phyloP scores from a whole-genome alignment of 2,797 vertebrate species.

The Selene dorsalis region DNA sequence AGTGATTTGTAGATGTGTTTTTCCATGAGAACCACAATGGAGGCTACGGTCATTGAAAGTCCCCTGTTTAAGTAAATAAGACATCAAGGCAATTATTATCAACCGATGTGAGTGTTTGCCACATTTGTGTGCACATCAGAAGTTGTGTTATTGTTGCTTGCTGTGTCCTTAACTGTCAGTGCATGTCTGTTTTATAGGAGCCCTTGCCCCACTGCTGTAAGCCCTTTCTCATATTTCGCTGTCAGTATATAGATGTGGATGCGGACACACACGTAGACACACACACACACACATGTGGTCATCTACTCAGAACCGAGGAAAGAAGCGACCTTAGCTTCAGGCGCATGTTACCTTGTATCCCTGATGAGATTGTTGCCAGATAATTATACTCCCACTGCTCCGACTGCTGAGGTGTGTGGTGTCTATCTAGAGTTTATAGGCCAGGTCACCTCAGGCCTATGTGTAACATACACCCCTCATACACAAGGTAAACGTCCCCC shows the following conservation, averaged over 20 bases:
- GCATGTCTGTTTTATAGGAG: conserved; percentile 31
- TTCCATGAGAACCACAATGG: conserved; percentile 13
- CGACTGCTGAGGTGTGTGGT: conserved; percentile 43
- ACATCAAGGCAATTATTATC: background rate
- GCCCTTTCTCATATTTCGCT: conserved; percentile 61
- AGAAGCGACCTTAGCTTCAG: conserved; percentile 21
- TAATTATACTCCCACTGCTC: conserved; percentile 68
- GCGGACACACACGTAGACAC: conserved; percentile 9
- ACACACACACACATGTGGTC: background rate
- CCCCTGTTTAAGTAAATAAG: conserved; percentile 1
- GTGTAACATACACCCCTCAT: conserved; percentile 50
- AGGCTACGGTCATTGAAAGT: background rate
- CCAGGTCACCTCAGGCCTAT: conserved; percentile 50
- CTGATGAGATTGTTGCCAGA: conserved; percentile 66
- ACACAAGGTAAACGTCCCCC: conserved; percentile 69
- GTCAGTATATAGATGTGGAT: conserved; percentile 24
- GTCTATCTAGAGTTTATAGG: conserved; percentile 41
- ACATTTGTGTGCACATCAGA: conserved; percentile 4
- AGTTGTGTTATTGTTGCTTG: conserved; percentile 21
- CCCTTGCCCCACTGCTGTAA: no score
- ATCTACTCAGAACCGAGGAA: conserved; percentile 19
- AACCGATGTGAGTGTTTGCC: conserved; percentile 8
- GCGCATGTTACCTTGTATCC: conserved; percentile 53
- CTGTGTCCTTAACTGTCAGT: conserved; percentile 32
- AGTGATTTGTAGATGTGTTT: conserved; percentile 19